These are phyloP conservation scores for Aphelenchoides avenae DNA, from an alignment of 1,140 invertebrate genomes.

Conservation along the genomic window DNA sequence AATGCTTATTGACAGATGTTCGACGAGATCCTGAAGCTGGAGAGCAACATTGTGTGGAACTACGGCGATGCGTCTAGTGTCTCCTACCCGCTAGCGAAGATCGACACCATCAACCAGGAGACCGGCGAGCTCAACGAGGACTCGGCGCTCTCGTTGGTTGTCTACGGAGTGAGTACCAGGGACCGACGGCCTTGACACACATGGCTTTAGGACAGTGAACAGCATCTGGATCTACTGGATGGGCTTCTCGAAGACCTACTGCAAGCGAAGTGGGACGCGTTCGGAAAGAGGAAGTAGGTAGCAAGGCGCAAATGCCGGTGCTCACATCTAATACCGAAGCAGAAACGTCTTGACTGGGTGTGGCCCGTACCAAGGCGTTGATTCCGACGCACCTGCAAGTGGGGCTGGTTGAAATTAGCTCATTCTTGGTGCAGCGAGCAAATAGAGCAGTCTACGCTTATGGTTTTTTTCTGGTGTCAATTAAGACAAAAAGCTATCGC, in stretches of 20 bases:
- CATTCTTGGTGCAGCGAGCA: too few species aligned
- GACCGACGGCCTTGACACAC: neutral
- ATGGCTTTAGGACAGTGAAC: conserved; percentile 74
- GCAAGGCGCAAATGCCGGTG: neutral
- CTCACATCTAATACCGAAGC: too few species aligned
- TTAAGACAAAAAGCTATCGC: too few species aligned
- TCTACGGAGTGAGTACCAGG: conserved; percentile 77
- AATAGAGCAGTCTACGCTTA: too few species aligned
- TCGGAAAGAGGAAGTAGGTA: conserved; percentile 40
- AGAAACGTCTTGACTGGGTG: too few species aligned
- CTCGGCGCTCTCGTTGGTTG: conserved; percentile 92
- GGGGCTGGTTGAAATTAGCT: too few species aligned
- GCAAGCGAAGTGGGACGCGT: conserved; percentile 86
- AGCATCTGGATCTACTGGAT: conserved; percentile 90
- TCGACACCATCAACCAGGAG: conserved; percentile 87
- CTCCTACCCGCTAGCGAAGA: conserved; percentile 87
- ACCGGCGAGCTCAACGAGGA: conserved; percentile 86
- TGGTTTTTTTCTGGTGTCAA: too few species aligned
- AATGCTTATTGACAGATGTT: conserved; percentile 85
- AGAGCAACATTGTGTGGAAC: conserved; percentile 62
- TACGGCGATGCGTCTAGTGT: conserved; percentile 84
- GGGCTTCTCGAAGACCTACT: conserved; percentile 86
- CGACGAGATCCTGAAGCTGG: conserved; percentile 63
- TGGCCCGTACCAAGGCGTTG: too few species aligned
- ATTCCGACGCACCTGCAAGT: too few species aligned